Base-by-base conservation (phyloP, 2,888 invertebrate genomes). In the Noctua fimbriata region DNA sequence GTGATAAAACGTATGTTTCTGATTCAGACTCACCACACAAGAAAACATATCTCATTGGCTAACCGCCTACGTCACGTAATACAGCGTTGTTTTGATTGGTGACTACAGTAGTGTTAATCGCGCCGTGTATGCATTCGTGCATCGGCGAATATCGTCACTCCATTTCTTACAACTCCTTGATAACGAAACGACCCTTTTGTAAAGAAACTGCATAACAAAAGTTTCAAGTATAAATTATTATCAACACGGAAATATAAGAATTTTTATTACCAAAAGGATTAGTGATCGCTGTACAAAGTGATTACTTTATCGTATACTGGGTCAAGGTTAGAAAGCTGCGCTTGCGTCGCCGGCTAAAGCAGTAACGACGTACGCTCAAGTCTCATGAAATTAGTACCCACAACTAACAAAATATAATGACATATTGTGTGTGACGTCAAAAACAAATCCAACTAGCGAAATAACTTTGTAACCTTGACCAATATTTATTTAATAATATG, bases 321-420 rank as follows among this genome's bases (percentile, higher is more conserved):
- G 77, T 82, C 82, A 83, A 81, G 87, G 74, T 83, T 79, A 79
- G 71, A 86, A 75, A 78, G 72, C 72, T 75, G 65, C 41, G 49
- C 24, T 41, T 32, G 32, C 63, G 47, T 55, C 36, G 60, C 36
- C 55, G 47, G 12, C 32, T 49, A 32, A 74, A 73, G 58, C 71
- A 76, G 69, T 73, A 73, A 65, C 82, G 60, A 18, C 66, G 73
- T 55, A 47, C 47, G 69, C 71, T 69, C 71, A 78, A 72, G 52
- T 82, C 76, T 75, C 81, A 36, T 73, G 63, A 85, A 82, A 74
- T 73, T 65, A 75, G 52, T 71, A 80, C 66, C 66, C 85, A 75
- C 66, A 58, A 67, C 18, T 67, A 44, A 28, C 44, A 44, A 44
- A 67, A 16, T 75, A 32, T 65, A 76, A 81, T 81, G 82, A 44